These are phyloP conservation scores for Nomada ruficornis DNA, from an alignment of 2,888 invertebrate species.

Conservation along the genomic window DNA sequence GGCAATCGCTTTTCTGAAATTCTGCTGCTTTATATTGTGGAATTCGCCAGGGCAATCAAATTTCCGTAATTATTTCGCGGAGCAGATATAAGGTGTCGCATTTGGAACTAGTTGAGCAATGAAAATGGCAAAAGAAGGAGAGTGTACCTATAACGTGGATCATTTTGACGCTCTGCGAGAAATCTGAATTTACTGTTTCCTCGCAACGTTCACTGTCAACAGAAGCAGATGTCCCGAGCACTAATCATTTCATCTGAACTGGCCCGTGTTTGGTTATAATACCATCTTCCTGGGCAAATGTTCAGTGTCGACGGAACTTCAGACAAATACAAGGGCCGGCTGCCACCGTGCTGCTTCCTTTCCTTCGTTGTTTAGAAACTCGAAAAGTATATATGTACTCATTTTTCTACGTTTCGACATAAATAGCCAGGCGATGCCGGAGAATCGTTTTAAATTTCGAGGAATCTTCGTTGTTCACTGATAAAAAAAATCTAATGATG, in stretches of 20 bases:
- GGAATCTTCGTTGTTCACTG: neutral
- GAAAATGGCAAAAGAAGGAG: neutral
- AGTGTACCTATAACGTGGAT: neutral
- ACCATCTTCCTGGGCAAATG: slow-evolving; percentile 75
- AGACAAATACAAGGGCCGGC: slow-evolving; percentile 77
- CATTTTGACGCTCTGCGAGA: neutral
- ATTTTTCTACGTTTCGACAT: slow-evolving; percentile 28
- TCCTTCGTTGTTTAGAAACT: slow-evolving; percentile 72
- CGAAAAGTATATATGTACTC: slow-evolving; percentile 57
- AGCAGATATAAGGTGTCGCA: too few species aligned
- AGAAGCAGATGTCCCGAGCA: slow-evolving; percentile 57
- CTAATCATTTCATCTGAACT: slow-evolving; percentile 58
- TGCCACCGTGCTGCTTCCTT: slow-evolving; percentile 74
- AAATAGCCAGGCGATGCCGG: slow-evolving; percentile 15
- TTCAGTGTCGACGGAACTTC: slow-evolving; percentile 73
- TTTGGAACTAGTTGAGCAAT: too few species aligned
- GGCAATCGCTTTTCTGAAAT: too few species aligned
- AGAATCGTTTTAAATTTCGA: neutral
- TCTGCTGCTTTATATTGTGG: neutral
- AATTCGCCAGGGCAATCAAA: neutral
- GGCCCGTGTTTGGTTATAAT: slow-evolving; percentile 66
- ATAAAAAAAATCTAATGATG: neutral
- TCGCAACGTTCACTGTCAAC: slow-evolving; percentile 46
- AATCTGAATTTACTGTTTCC: slow-evolving; percentile 36
- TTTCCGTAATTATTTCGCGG: neutral